Percentiles rank a stretch among this genome's conserved stretches.
phyloP scores from a whole-genome alignment of 2,888 invertebrate genomes.

The Catocala sponsa region DNA sequence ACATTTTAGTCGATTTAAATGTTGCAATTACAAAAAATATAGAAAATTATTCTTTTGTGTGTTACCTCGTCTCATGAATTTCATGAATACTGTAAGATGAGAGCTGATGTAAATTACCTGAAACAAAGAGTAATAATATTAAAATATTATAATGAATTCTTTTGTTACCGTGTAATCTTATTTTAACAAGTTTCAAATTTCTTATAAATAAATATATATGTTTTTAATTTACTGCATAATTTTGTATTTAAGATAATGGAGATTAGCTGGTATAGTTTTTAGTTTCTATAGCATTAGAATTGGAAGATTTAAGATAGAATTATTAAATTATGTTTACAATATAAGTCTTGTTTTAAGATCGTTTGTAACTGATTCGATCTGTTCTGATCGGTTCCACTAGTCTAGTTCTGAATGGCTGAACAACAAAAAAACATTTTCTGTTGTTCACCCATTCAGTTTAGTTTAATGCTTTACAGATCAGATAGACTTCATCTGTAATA shows the following conservation, averaged over 20 bases:
- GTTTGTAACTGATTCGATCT: no score
- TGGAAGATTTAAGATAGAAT: background rate
- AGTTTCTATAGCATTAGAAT: background rate
- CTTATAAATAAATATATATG: conserved; percentile 21
- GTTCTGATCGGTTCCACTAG: no score
- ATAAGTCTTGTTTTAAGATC: no score
- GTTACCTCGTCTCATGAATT: conserved; percentile 49
- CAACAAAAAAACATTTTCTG: no score
- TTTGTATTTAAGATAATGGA: background rate
- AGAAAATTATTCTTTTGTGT: conserved; percentile 32
- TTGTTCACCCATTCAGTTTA: no score
- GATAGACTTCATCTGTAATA: no score
- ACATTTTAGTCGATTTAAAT: conserved; percentile 17
- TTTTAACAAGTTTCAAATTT: conserved; percentile 29
- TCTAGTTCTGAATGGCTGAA: no score
- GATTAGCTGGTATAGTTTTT: background rate
- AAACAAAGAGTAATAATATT: conserved; percentile 48
- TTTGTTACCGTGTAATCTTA: conserved; percentile 42
- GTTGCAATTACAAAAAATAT: conserved; percentile 39
- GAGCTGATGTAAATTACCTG: conserved; percentile 45
- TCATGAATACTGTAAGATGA: conserved; percentile 44
- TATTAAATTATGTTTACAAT: no score
- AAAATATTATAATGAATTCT: conserved; percentile 52
- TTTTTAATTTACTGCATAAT: conserved; percentile 18
- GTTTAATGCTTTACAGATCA: no score